These are phyloP conservation scores for Isurus oxyrinchus DNA, from an alignment of 2,113 vertebrate species.

Conservation along the genomic window DNA sequence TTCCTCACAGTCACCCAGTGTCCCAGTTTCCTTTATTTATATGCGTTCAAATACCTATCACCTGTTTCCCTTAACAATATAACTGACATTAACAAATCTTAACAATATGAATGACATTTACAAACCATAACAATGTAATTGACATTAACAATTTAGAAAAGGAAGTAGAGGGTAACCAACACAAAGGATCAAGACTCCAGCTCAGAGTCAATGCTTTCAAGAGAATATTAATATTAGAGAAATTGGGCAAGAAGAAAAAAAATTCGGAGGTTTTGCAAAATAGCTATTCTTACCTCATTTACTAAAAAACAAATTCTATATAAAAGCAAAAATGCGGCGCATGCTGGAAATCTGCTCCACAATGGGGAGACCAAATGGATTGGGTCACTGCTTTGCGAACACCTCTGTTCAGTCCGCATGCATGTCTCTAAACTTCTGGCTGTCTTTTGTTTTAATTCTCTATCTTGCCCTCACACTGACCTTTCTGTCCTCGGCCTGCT, in stretches of 20 bases:
- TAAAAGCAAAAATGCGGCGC: background rate
- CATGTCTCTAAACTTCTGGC: background rate
- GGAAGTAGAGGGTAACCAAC: background rate
- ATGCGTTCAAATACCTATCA: too few relatives aligned
- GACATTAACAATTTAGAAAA: background rate
- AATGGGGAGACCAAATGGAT: too few relatives aligned
- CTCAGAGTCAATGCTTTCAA: background rate
- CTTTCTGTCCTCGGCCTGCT: background rate
- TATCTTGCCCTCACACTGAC: background rate
- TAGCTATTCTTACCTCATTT: background rate
- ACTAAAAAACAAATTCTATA: background rate
- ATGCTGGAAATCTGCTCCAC: background rate
- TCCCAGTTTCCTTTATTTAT: too few relatives aligned
- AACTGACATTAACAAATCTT: too few relatives aligned
- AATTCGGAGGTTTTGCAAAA: background rate
- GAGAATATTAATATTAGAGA: background rate
- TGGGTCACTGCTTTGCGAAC: background rate
- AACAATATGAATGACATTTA: too few relatives aligned
- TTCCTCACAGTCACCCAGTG: too few relatives aligned
- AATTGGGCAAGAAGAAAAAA: background rate
- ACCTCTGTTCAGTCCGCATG: background rate
- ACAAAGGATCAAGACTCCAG: background rate
- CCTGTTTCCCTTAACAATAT: too few relatives aligned
- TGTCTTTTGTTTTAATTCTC: background rate
- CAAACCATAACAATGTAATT: too few relatives aligned